Conservation (phyloP, 2,888 invertebrate species). For the Cryptocephalus moraei region DNA sequence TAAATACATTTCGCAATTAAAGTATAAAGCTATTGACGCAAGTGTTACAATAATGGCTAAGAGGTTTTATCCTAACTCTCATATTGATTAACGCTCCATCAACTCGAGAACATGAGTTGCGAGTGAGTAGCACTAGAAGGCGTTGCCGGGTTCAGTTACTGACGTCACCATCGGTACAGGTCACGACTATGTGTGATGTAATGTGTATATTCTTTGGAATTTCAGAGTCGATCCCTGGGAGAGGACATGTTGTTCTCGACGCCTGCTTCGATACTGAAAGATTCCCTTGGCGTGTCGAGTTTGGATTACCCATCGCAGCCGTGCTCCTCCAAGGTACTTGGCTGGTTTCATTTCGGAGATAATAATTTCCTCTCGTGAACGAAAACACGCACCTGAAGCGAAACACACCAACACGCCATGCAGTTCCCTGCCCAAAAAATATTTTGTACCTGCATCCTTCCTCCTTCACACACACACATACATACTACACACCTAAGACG, state of each 20-base stretch:
- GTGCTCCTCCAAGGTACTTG: slow-evolving; percentile 35
- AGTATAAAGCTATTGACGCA: too few relatives aligned
- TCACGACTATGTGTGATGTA: too few relatives aligned
- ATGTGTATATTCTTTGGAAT: slow-evolving; percentile 19
- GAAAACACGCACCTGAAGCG: not conserved
- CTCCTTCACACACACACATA: not conserved
- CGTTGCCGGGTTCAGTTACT: too few relatives aligned
- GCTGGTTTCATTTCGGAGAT: slow-evolving; percentile 36
- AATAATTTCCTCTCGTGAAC: slow-evolving; percentile 16
- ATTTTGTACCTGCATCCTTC: not conserved
- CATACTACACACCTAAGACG: too few relatives aligned
- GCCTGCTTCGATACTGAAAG: slow-evolving; percentile 78
- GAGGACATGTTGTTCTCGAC: slow-evolving; percentile 76
- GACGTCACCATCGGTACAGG: too few relatives aligned
- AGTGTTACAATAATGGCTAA: too few relatives aligned
- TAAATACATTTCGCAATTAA: too few relatives aligned
- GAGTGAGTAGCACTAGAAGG: too few relatives aligned
- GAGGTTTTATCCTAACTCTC: too few relatives aligned
- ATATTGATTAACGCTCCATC: too few relatives aligned
- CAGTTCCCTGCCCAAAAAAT: not conserved
- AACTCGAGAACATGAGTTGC: too few relatives aligned
- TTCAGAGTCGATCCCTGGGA: slow-evolving; percentile 76
- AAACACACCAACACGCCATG: slow-evolving; percentile 4
- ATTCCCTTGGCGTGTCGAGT: slow-evolving; percentile 60
- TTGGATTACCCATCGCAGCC: slow-evolving; percentile 44